These are phyloP conservation scores for Diadumene lineata DNA, from an alignment of 92 coral and sea anemone species.

Conservation along the genomic window DNA sequence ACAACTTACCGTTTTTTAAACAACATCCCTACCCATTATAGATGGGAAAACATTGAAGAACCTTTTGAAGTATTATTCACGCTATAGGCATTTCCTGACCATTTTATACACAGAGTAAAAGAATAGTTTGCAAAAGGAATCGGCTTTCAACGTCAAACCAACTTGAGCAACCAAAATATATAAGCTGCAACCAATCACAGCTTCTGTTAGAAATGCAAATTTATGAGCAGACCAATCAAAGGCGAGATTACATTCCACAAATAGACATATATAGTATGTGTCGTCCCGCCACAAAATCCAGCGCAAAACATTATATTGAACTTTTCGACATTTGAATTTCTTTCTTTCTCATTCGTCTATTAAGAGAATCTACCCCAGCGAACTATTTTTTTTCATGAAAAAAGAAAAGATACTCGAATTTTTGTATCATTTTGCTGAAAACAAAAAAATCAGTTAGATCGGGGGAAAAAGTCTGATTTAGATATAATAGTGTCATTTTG, in stretches of 20 bases:
- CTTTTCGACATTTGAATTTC: no score
- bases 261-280: background rate
- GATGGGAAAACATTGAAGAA: no score
- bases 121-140: conserved; percentile 43
- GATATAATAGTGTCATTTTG: no score
- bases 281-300: conserved; percentile 11
- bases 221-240: conserved; percentile 39
- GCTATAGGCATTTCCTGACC: conserved; percentile 9
- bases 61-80: conserved; percentile 13
- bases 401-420: no score
- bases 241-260: conserved; percentile 24
- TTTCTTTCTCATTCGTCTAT: no score
- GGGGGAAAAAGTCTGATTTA: no score
- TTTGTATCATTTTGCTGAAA: no score
- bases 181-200: conserved; percentile 64
- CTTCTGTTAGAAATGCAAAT: conserved; percentile 23
- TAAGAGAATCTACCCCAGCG: no score
- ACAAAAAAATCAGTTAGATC: no score
- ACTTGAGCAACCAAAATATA: conserved; percentile 59
- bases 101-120: conserved; percentile 14
- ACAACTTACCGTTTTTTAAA: conserved; percentile 31
- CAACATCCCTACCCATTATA: no score
- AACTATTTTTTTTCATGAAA: no score
- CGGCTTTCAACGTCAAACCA: conserved; percentile 59
- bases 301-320: background rate